Conservation (phyloP, 2,797 vertebrate species). For the Avahi laniger region DNA sequence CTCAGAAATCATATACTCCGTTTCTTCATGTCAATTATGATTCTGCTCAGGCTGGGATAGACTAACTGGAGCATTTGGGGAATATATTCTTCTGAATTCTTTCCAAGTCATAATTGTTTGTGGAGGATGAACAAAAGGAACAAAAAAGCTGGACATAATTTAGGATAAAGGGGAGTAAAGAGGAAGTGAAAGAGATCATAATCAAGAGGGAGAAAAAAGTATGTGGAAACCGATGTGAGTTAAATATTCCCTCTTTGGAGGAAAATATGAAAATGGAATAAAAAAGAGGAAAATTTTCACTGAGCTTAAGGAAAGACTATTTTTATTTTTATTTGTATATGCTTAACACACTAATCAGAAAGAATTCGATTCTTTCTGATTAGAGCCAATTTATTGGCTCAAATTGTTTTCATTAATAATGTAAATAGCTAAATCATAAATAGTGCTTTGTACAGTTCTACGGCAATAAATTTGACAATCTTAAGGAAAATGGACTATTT, state of each 20-base stretch:
- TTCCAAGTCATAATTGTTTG: slow-evolving; percentile 4
- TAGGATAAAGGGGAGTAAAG: neutral
- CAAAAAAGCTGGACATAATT: neutral
- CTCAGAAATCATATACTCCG: neutral
- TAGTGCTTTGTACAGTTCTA: neutral
- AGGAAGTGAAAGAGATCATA: neutral
- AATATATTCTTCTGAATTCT: neutral
- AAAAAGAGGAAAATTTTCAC: neutral
- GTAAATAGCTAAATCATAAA: slow-evolving; percentile 14
- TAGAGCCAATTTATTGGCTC: too few relatives aligned
- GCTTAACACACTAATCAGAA: neutral
- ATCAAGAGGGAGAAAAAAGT: neutral
- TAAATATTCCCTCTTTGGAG: neutral
- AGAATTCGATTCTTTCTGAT: too few relatives aligned
- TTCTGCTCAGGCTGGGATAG: neutral
- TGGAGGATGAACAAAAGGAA: neutral
- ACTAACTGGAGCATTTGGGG: neutral
- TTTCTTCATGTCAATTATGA: neutral
- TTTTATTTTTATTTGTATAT: slow-evolving; percentile 20
- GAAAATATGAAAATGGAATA: slow-evolving; percentile 25
- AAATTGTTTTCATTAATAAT: slow-evolving; percentile 6
- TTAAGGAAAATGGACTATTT: slow-evolving; percentile 12
- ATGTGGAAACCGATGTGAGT: neutral
- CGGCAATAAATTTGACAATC: neutral
- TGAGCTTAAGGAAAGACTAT: neutral